phyloP scores from a whole-genome alignment of 2,888 invertebrate genomes.

The Bombyx huttoni region DNA sequence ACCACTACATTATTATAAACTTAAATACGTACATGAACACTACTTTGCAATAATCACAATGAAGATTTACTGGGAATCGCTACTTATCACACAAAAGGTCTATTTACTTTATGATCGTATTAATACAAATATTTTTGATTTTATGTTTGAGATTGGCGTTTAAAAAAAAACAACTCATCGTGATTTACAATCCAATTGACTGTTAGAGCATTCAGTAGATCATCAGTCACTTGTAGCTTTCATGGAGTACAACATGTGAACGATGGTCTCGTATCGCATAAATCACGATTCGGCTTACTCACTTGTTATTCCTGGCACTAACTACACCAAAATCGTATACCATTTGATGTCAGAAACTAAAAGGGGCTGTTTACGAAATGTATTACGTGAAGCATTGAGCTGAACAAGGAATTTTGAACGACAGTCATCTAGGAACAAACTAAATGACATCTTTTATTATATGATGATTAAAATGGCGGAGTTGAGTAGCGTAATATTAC shows the following conservation, averaged over 20 bases:
- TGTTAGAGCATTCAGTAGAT: background rate
- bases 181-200: background rate
- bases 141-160: no score
- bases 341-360: constrained; percentile 18
- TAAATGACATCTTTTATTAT: background rate
- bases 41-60: no score
- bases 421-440: constrained; percentile 25
- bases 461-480: background rate
- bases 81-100: no score
- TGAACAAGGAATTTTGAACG: constrained; percentile 37
- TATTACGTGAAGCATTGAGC: constrained; percentile 36
- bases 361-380: constrained; percentile 30
- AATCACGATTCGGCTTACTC: background rate
- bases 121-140: background rate
- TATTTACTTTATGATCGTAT: background rate
- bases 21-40: no score
- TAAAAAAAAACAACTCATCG: background rate
- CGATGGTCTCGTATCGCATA: background rate
- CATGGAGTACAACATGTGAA: background rate
- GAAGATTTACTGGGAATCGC: no score
- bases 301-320: constrained; percentile 8
- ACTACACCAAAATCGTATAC: constrained; percentile 12
- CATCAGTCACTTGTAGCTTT: background rate
- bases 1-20: no score
- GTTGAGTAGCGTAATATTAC: constrained; percentile 19